A percentile compares a stretch with the other conserved stretches of the same genome.
These are phyloP conservation scores for Synergus japonicus DNA, from an alignment of 2,888 invertebrate genomes.

Conservation along the genomic window DNA sequence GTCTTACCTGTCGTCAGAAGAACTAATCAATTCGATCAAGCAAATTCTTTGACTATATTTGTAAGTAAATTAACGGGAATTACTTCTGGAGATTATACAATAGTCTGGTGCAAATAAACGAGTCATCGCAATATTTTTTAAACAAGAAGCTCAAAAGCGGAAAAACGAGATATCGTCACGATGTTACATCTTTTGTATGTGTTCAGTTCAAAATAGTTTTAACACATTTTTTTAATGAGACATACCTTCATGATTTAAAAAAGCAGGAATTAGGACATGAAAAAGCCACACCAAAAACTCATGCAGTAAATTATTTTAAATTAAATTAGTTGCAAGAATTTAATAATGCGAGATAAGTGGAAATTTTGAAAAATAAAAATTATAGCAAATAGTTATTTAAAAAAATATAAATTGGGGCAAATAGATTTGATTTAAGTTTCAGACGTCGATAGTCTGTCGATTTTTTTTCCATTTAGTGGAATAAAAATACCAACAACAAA, in stretches of 20 bases:
- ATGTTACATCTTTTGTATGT: background rate
- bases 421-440: too few relatives aligned
- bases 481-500: too few relatives aligned
- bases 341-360: too few relatives aligned
- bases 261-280: background rate
- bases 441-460: too few relatives aligned
- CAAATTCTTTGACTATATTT: conserved; percentile 5
- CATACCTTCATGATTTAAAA: too few relatives aligned
- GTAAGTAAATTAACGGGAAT: background rate
- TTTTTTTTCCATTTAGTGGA: too few relatives aligned
- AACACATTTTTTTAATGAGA: too few relatives aligned
- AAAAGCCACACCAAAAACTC: background rate
- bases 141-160: background rate
- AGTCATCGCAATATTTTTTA: background rate
- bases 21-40: conserved; percentile 15
- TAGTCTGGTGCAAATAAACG: conserved; percentile 46
- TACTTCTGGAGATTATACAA: conserved; percentile 30
- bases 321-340: conserved; percentile 49
- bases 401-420: too few relatives aligned
- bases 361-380: too few relatives aligned
- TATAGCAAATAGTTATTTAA: too few relatives aligned
- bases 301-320: conserved; percentile 9
- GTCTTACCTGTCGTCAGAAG: conserved; percentile 15
- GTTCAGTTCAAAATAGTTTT: too few relatives aligned
- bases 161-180: background rate